These are phyloP conservation scores for Scolopax rusticola DNA, from an alignment of 2,797 vertebrate genomes.

Conservation along the genomic window DNA sequence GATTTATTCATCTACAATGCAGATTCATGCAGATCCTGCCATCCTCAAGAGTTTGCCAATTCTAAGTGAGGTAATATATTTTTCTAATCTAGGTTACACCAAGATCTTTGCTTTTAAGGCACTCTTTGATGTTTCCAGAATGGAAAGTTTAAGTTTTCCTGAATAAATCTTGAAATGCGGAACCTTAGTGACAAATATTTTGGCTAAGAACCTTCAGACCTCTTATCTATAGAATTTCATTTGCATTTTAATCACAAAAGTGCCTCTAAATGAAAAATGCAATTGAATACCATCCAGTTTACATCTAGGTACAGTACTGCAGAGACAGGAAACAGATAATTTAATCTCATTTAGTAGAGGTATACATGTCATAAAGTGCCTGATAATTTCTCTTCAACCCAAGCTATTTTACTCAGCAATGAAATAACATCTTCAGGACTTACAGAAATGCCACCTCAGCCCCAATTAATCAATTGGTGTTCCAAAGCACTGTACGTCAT, in stretches of 20 bases:
- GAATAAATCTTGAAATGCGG: not conserved
- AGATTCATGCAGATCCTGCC: slow-evolving; percentile 6
- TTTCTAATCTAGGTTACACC: not conserved
- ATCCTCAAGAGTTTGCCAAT: slow-evolving; percentile 20
- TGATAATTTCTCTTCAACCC: not conserved
- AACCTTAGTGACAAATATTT: slow-evolving; percentile 38
- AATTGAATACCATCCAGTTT: not conserved
- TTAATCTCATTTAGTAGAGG: not conserved
- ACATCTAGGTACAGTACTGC: not conserved
- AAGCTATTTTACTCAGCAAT: not conserved
- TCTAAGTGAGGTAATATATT: slow-evolving; percentile 49
- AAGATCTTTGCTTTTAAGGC: slow-evolving; percentile 30
- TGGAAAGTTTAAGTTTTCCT: not conserved
- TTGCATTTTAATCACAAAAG: slow-evolving; percentile 21
- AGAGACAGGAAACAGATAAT: not conserved
- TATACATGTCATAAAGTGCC: not conserved
- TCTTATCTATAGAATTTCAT: not conserved
- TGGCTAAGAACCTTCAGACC: not conserved
- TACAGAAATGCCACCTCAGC: not conserved
- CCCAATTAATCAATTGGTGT: not conserved
- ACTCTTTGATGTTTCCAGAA: slow-evolving; percentile 18
- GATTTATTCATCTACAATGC: not conserved
- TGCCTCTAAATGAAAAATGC: not conserved
- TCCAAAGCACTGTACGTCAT: not conserved
- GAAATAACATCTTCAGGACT: not conserved